Conservation (phyloP, 2,888 invertebrate genomes). For the Ennomos quercinarius region DNA sequence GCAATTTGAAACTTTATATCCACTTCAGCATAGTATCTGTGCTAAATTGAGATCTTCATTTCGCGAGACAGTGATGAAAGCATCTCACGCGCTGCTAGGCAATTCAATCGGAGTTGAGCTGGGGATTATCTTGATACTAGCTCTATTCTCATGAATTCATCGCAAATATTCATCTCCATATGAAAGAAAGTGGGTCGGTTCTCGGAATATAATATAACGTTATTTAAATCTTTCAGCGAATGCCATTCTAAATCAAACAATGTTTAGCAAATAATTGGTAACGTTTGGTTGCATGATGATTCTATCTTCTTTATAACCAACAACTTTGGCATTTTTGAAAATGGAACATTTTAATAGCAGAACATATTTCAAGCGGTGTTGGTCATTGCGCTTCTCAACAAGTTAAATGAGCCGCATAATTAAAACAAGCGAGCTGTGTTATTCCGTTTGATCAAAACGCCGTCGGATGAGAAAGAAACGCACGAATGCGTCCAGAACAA, state of each 20-base stretch:
- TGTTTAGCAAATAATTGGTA: no score
- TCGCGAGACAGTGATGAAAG: slow-evolving; percentile 46
- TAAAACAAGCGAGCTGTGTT: slow-evolving; percentile 41
- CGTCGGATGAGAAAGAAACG: slow-evolving; percentile 66
- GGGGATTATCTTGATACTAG: slow-evolving; percentile 40
- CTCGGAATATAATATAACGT: background rate
- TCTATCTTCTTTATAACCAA: no score
- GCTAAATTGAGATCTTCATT: slow-evolving; percentile 48
- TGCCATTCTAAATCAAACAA: no score
- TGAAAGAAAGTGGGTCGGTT: slow-evolving; percentile 4
- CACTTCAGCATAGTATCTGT: slow-evolving; percentile 21
- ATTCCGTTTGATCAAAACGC: slow-evolving; percentile 64
- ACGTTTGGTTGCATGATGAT: no score
- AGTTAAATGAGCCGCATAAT: slow-evolving; percentile 6
- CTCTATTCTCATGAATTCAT: slow-evolving; percentile 31
- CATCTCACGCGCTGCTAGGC: slow-evolving; percentile 47
- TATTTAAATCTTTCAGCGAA: background rate
- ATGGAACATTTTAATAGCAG: no score
- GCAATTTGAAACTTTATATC: slow-evolving; percentile 22
- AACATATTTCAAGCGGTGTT: background rate
- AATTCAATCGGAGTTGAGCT: slow-evolving; percentile 44
- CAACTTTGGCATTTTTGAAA: no score
- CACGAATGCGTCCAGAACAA: slow-evolving; percentile 65
- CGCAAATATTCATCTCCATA: slow-evolving; percentile 22
- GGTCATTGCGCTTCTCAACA: background rate